Evolutionary conservation across 2,113 vertebrate genomes (phyloP).

Genomic region (Dryoscopus gambensis): DNA sequence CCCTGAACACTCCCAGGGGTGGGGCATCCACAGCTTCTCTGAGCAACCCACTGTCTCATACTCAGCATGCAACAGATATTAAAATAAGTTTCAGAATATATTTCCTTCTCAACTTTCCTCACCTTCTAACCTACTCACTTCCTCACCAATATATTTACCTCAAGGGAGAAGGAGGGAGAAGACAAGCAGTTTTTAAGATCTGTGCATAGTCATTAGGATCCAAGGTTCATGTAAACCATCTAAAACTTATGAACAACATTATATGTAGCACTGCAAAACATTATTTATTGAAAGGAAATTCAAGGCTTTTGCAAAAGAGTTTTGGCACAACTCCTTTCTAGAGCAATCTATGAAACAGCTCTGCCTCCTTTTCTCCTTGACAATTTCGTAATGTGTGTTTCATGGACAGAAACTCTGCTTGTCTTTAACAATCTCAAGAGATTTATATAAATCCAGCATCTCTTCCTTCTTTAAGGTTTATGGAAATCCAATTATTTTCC

Average conservation of each 20-base stretch:
- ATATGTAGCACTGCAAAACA: not conserved
- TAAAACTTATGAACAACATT: not conserved
- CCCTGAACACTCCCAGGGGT: not conserved
- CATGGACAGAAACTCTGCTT: not conserved
- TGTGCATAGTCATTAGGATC: not conserved
- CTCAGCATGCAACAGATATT: not conserved
- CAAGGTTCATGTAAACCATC: not conserved
- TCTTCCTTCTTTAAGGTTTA: not conserved
- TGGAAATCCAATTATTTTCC: not conserved
- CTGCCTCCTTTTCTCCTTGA: not conserved
- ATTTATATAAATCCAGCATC: not conserved
- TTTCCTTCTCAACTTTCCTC: not conserved
- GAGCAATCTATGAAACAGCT: not conserved
- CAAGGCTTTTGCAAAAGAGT: not conserved
- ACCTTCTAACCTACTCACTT: not conserved
- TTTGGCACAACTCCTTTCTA: not conserved
- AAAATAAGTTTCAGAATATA: not conserved
- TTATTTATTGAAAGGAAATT: not conserved
- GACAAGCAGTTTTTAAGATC: not conserved
- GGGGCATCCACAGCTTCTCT: not conserved
- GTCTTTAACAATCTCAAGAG: not conserved
- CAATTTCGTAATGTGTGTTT: not conserved
- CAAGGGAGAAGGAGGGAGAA: rapidly evolving
- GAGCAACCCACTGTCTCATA: not conserved
- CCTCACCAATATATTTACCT: not conserved